phyloP scores from a whole-genome alignment of 1,140 invertebrate species.

The Aphelinus atriplicis region DNA sequence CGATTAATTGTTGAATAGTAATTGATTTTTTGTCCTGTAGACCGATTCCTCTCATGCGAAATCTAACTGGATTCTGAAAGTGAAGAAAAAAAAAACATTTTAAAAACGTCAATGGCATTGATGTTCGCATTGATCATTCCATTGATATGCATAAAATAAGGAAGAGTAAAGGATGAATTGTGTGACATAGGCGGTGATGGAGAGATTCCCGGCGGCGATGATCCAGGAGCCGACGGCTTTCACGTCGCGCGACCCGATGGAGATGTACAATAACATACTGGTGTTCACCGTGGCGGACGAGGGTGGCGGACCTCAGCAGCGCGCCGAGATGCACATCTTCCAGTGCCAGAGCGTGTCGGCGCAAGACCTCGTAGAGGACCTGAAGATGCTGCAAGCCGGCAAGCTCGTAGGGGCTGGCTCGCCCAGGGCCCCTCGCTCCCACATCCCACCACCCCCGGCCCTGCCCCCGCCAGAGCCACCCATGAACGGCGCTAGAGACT shows the following conservation, averaged over 20 bases:
- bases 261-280: conserved; percentile 98
- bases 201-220: conserved; percentile 90
- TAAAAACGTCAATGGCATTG: no score
- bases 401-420: conserved; percentile 71
- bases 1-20: no score
- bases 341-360: conserved; percentile 89
- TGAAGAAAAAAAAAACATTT: no score
- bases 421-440: conserved; percentile 58
- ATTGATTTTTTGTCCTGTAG: no score
- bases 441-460: conserved; percentile 71
- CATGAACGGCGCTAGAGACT: conserved; percentile 69
- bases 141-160: no score
- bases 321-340: conserved; percentile 98
- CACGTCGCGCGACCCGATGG: conserved; percentile 94
- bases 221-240: conserved; percentile 97
- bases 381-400: conserved; percentile 82
- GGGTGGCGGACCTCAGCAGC: conserved; percentile 67
- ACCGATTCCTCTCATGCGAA: no score
- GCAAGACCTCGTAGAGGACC: conserved; percentile 87
- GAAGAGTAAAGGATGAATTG: no score
- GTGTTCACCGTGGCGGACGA: conserved; percentile 91
- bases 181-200: conserved; percentile 84
- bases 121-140: no score
- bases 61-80: no score
- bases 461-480: conserved; percentile 71